Conservation (phyloP, 2,797 vertebrate genomes). For the Enteromius afrohamiltoni region DNA sequence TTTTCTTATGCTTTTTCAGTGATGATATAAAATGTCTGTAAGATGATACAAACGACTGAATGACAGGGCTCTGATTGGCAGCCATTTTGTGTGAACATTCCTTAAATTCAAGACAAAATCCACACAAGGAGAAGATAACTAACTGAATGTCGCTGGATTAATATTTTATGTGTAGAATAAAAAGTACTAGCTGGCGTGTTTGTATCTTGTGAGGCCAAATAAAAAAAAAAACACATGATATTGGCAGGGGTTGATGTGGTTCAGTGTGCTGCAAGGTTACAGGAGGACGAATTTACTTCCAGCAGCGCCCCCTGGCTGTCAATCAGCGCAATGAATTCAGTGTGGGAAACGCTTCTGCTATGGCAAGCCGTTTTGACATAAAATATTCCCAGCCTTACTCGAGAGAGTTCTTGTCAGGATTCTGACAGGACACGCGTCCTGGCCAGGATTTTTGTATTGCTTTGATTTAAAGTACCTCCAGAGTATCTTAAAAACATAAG, state of each 20-base stretch:
- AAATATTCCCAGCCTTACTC: background rate
- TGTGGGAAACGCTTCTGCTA: background rate
- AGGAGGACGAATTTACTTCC: background rate
- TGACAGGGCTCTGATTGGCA: constrained; percentile 27
- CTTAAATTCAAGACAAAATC: background rate
- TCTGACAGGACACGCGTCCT: no score
- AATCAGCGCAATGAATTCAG: background rate
- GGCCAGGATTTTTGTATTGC: no score
- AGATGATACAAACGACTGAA: background rate
- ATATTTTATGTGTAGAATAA: background rate
- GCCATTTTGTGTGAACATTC: constrained; percentile 49
- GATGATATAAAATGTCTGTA: background rate
- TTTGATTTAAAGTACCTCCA: no score
- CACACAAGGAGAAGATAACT: background rate
- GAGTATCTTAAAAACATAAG: no score
- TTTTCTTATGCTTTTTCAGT: background rate
- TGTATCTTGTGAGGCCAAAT: background rate
- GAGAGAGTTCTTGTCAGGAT: no score
- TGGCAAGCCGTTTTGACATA: background rate
- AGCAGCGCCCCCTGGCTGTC: constrained; percentile 36
- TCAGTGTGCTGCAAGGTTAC: background rate
- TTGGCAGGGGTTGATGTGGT: background rate
- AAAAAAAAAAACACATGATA: background rate
- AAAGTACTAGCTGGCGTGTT: background rate
- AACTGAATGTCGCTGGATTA: background rate